Percentiles rank a stretch among this genome's conserved stretches.
phyloP scores from a whole-genome alignment of 2,113 vertebrate genomes.

The Junco hyemalis region DNA sequence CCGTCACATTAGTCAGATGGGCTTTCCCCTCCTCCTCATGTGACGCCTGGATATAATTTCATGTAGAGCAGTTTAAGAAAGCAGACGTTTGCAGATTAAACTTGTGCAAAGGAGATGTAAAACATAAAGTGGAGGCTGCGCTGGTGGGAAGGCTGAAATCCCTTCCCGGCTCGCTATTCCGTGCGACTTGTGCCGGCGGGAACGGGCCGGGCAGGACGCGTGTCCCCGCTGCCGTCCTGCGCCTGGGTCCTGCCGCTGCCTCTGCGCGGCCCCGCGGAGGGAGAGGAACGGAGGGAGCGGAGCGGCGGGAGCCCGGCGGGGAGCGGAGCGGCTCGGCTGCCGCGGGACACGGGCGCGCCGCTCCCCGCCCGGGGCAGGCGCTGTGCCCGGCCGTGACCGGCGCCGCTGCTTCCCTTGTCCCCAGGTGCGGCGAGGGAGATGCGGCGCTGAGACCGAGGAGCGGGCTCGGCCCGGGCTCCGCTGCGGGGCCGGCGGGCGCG shows the following conservation, averaged over 20 bases:
- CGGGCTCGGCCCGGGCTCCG: background rate
- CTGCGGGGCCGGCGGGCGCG: background rate
- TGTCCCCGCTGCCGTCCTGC: accelerated
- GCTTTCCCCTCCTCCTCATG: background rate
- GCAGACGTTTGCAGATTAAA: background rate
- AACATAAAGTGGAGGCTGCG: background rate
- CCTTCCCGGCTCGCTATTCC: background rate
- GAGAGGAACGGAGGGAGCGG: no score
- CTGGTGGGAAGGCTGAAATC: background rate
- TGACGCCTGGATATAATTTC: background rate
- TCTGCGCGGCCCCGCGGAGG: background rate
- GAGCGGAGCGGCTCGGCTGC: background rate
- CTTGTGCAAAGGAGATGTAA: background rate
- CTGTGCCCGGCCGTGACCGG: background rate
- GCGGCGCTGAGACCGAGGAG: background rate
- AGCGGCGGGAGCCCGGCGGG: no score
- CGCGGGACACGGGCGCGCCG: background rate
- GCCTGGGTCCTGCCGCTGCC: accelerated
- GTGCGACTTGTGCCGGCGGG: background rate
- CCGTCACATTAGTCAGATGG: background rate
- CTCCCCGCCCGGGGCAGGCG: no score
- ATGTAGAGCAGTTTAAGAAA: background rate
- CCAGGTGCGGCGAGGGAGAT: conserved; percentile 52
- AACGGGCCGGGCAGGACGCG: background rate
- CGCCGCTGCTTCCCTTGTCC: conserved; percentile 30